Base-by-base conservation (phyloP, 1,140 invertebrate species). In the Penaeus japonicus region DNA sequence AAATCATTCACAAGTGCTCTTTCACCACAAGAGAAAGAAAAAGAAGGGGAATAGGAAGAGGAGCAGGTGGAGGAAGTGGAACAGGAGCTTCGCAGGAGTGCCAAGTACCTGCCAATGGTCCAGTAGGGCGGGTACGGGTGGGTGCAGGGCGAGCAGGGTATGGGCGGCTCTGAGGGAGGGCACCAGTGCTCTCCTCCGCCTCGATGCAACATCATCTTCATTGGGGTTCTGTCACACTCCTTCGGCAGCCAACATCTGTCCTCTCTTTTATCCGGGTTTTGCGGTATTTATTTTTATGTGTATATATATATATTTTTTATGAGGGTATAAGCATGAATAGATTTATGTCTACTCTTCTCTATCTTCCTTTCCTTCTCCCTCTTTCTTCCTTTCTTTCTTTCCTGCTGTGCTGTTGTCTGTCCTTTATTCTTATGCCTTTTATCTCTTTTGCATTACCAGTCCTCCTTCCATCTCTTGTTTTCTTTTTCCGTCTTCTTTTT, bases 121-220 rank as follows among this genome's bases (percentile, higher is more conserved):
- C 86, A 88, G 79, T 88, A 88, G 65, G 80, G 86, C 62, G 86
- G 86, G 80, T 88, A 88, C 65, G 86, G 55, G 54, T 88, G 86
- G 59, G 79, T 59, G 79, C 86, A 88, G 24, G 86, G 86, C 15
- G 86, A 88, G 80, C 86, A 88, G 73, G 86, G 86, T 55, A 88
- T 88, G 27, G 59, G 79, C 57, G 86, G 86, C 4, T 88, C 79
- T 57, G 86, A 77, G 47, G 86, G 32, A 32, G 86, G 79, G n/a
- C 86, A 88, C 86, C 86, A 88, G 47, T 53, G 70, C n/a, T 88
- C 86, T 70, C 86, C 86, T 39, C 80, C 53, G 57, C 79, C 86
- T 77, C 86, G 62, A 12, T 85, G 84, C 55, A 85, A 70, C 84
- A 85, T 85, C 84, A 78, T 59, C 84, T 78, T 77, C 75, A 77